These are phyloP conservation scores for Prunella strophiata DNA, from an alignment of 2,797 vertebrate genomes.

Conservation along the genomic window DNA sequence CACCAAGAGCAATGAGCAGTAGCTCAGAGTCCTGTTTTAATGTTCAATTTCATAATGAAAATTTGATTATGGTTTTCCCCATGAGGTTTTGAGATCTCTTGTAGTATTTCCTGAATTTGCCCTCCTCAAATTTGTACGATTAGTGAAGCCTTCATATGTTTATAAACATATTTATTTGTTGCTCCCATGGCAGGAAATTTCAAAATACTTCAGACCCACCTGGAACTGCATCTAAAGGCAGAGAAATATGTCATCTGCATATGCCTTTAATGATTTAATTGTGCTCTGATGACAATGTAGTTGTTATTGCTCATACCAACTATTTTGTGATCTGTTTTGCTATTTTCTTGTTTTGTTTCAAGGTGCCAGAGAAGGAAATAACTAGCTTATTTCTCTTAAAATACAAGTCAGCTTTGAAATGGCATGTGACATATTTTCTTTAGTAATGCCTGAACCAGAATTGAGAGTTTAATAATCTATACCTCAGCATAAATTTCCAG, in stretches of 20 bases:
- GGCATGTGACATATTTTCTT: not conserved
- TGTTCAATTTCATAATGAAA: not conserved
- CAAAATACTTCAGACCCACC: not conserved
- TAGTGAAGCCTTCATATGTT: not conserved
- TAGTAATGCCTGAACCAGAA: not conserved
- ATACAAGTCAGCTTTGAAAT: not conserved
- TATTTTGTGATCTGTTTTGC: not conserved
- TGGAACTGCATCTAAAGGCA: not conserved
- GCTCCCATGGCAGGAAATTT: not conserved
- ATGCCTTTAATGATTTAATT: not conserved
- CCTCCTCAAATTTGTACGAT: not conserved
- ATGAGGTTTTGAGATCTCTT: not conserved
- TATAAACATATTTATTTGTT: not conserved
- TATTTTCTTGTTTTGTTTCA: not conserved
- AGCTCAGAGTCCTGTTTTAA: not conserved
- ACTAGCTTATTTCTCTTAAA: not conserved
- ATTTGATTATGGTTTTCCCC: accelerated
- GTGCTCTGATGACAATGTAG: not conserved
- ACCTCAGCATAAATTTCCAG: not conserved
- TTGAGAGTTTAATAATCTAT: not conserved
- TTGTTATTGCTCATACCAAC: not conserved
- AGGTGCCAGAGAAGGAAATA: not conserved
- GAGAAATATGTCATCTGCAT: not conserved
- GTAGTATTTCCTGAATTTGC: not conserved
- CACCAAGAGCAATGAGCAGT: not conserved